Evolutionary conservation across 1,140 invertebrate species (phyloP).

Genomic region (Drosophila santomea): DNA sequence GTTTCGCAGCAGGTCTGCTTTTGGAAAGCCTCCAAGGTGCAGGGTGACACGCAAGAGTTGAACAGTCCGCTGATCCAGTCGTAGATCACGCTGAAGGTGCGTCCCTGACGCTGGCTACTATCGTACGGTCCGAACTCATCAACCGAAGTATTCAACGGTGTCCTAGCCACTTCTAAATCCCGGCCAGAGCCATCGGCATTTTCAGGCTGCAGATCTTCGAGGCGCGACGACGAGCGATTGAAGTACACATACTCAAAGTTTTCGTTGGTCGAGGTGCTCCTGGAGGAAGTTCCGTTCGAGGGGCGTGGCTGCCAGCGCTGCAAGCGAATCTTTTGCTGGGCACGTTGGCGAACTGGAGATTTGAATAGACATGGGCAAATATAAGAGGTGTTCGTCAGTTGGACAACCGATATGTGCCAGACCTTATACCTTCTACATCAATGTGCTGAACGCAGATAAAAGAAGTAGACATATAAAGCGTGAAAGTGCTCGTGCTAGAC

Average conservation of each 20-base stretch:
- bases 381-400: too few relatives aligned
- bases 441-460: too few relatives aligned
- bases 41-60: constrained; percentile 63
- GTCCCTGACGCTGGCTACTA: constrained; percentile 58
- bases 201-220: constrained; percentile 49
- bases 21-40: constrained; percentile 70
- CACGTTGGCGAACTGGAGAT: constrained; percentile 41
- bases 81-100: constrained; percentile 64
- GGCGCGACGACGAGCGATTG: constrained; percentile 39
- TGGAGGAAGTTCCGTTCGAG: constrained; percentile 1
- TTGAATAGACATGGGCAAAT: not conserved
- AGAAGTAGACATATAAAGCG: too few relatives aligned
- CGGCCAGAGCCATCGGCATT: not conserved
- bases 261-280: constrained; percentile 23
- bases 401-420: not conserved
- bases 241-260: constrained; percentile 48
- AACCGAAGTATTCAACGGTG: constrained; percentile 41
- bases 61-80: constrained; percentile 66
- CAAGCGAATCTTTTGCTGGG: constrained; percentile 53
- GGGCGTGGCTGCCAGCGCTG: constrained; percentile 40
- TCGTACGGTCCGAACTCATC: constrained; percentile 65
- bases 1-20: constrained; percentile 71
- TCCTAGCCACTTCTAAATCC: not conserved
- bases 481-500: too few relatives aligned
- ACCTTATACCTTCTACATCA: not conserved